These are phyloP conservation scores for Phaethon lepturus DNA, from an alignment of 2,113 vertebrate genomes.

Conservation along the genomic window DNA sequence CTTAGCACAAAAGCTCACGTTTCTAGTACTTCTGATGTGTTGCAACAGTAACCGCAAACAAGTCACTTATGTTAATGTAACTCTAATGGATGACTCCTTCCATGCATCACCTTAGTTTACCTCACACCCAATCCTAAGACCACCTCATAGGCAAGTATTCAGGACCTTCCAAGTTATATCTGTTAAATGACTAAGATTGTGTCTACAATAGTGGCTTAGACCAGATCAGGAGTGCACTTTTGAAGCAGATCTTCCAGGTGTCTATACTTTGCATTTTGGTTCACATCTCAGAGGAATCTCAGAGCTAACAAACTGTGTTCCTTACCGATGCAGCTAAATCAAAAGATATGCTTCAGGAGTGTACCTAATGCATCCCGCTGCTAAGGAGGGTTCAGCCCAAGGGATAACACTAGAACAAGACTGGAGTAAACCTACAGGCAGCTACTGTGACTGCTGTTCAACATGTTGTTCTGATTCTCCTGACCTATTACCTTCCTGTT, in stretches of 20 bases:
- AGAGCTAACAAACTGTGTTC: background rate
- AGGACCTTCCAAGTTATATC: fast-evolving
- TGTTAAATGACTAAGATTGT: background rate
- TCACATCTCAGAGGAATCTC: background rate
- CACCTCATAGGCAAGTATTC: background rate
- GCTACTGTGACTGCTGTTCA: background rate
- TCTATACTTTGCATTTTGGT: background rate
- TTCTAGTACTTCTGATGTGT: background rate
- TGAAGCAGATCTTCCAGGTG: background rate
- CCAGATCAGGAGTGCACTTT: background rate
- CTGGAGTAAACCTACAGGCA: background rate
- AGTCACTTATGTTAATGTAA: fast-evolving
- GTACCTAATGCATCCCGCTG: fast-evolving
- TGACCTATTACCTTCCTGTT: background rate
- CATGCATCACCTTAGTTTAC: background rate
- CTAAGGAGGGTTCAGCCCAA: background rate
- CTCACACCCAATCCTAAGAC: background rate
- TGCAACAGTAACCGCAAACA: background rate
- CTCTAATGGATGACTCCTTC: background rate
- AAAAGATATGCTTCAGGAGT: background rate
- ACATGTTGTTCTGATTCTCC: background rate
- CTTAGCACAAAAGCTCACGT: background rate
- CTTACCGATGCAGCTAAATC: background rate
- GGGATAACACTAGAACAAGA: background rate
- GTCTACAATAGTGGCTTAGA: too few species aligned